Percentiles rank a stretch among this genome's conserved stretches.
phyloP scores from a whole-genome alignment of 2,113 vertebrate genomes.

The Phalacrocorax aristotelis region DNA sequence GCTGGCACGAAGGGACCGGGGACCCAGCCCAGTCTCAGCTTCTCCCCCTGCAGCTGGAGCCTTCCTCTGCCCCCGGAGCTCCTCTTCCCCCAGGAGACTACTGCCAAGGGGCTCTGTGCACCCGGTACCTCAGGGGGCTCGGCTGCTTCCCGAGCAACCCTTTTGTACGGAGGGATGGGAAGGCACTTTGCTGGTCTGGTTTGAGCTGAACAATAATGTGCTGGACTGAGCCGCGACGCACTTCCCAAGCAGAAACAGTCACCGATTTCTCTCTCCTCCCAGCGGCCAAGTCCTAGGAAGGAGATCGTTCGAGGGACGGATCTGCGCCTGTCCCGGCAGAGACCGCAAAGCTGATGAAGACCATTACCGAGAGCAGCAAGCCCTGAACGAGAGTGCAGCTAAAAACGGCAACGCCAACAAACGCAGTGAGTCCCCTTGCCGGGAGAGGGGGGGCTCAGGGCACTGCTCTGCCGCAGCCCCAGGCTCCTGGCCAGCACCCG shows the following conservation, averaged over 20 bases:
- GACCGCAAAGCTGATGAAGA: constrained; percentile 96
- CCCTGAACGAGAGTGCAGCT: constrained; percentile 84
- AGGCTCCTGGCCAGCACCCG: neutral
- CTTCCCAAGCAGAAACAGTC: neutral
- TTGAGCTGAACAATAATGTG: fast-evolving
- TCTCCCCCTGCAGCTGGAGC: neutral
- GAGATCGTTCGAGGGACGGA: constrained; percentile 84
- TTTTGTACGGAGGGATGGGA: fast-evolving
- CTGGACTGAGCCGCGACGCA: fast-evolving
- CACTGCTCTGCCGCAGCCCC: neutral
- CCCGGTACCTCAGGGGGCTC: neutral
- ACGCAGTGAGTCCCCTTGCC: neutral
- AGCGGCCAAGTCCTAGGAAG: constrained; percentile 82
- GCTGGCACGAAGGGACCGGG: fast-evolving
- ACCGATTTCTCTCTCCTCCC: neutral
- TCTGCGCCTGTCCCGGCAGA: constrained; percentile 94
- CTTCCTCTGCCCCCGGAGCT: neutral
- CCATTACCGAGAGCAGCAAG: constrained; percentile 93
- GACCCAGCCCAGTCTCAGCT: neutral
- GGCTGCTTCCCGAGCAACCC: fast-evolving
- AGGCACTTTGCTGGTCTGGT: neutral
- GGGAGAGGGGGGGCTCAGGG: neutral
- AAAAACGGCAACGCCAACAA: constrained; percentile 88
- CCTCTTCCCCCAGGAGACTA: neutral
- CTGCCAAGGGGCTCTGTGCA: neutral